Evolutionary conservation across 2,797 vertebrate species (phyloP), one percentile per base, ranked within the genome.

Genomic region (Rhadinocentrus ornatus): DNA sequence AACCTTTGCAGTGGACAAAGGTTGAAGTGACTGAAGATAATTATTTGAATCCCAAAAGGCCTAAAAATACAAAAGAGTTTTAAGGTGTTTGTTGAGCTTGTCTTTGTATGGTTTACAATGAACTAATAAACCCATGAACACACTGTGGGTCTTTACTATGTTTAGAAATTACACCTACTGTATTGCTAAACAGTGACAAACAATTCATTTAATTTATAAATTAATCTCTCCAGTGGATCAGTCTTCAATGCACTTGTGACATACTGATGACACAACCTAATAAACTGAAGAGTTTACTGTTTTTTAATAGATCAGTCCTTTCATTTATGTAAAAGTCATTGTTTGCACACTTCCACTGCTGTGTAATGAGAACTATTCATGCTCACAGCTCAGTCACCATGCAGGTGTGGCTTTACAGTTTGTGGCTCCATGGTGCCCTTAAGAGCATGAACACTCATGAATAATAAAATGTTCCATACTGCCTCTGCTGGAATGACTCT

Each of bases 331-430:
- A 37, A 16, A 62, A 9, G 10, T 31, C 20, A 6, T 8, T 24
- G 34, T 62, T 50, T 27, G 26, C 32, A 26, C 11, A 54, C 52
- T 13, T 61, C 12, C 27, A 18, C 53, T 7, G 29, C n/a, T 39
- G 27, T 66, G 64, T 10, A 3, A 11, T 27, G 26, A 29, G 37
- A 29, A 16, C 13, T 24, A 4, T 32, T 20, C 26, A 11, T 56
- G 18, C 31, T 22, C 7, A 18, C 29, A 58, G 69, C 24, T 53
- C 10, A 10, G 22, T 12, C 5, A 16, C 18, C 39, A 44, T 44
- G 61, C 54, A 68, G 27, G 73, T 82, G 59, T 75, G 55, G 41
- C 58, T 81, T 85, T 78, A 69, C 59, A 75, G 68, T 71, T 69
- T 29, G 64, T 53, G 68, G 72, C 53, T 78, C 29, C 59, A 78